These are phyloP conservation scores for Drosophila parthenogenetica DNA, from an alignment of 2,888 invertebrate genomes.

Conservation along the genomic window DNA sequence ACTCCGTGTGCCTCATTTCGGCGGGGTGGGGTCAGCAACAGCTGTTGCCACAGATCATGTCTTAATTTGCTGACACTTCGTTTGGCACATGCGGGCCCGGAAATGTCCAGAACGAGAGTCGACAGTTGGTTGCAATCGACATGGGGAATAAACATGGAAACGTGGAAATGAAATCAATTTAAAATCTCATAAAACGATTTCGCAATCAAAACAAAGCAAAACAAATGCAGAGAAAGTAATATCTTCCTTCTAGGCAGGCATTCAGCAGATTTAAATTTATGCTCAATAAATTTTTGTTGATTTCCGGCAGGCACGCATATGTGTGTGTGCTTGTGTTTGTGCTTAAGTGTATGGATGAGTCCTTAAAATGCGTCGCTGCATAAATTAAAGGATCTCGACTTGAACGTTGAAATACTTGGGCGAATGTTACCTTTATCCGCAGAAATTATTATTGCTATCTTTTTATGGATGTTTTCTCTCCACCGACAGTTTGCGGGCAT, in stretches of 20 bases:
- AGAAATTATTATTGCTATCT: constrained; percentile 63
- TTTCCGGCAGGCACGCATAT: constrained; percentile 57
- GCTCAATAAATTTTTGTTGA: constrained; percentile 81
- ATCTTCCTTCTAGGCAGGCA: constrained; percentile 36
- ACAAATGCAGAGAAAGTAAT: constrained; percentile 11
- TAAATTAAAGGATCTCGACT: constrained; percentile 61
- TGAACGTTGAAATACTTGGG: constrained; percentile 6
- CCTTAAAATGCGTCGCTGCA: constrained; percentile 69
- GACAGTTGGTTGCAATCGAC: constrained; percentile 15
- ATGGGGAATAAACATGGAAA: constrained; percentile 27
- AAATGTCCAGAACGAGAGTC: constrained; percentile 39
- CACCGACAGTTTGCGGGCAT: constrained; percentile 34
- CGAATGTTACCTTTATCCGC: constrained; percentile 56
- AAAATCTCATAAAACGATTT: constrained; percentile 75
- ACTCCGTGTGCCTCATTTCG: not conserved
- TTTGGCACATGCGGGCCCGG: constrained; percentile 25
- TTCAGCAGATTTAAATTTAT: constrained; percentile 78
- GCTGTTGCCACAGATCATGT: constrained; percentile 57
- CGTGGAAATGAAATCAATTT: constrained; percentile 74
- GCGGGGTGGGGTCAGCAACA: constrained; percentile 21
- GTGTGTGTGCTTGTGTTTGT: constrained; percentile 7
- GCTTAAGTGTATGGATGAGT: constrained; percentile 34
- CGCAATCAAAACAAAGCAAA: constrained; percentile 59
- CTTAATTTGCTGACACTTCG: constrained; percentile 37
- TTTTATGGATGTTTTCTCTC: constrained; percentile 61